A percentile compares a stretch with the other conserved stretches of the same genome.
These are phyloP conservation scores for Cryptoleucopteryx plumbea DNA, from an alignment of 2,113 vertebrate species.

Conservation along the genomic window DNA sequence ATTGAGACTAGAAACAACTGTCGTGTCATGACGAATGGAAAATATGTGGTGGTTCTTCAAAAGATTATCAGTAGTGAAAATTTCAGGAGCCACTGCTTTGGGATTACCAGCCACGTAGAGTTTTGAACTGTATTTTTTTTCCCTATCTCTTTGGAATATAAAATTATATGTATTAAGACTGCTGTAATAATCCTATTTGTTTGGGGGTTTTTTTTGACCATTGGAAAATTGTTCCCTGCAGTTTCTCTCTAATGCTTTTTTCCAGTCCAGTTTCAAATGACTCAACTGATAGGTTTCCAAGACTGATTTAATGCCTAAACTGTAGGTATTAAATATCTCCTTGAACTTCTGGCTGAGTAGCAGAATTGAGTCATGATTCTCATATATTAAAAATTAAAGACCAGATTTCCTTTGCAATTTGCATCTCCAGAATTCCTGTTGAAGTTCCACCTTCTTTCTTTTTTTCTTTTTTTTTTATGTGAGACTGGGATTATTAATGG, in stretches of 20 bases:
- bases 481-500: background rate
- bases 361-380: background rate
- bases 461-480: fast-evolving
- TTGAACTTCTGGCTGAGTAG: background rate
- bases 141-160: background rate
- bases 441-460: background rate
- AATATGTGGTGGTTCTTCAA: background rate
- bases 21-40: background rate
- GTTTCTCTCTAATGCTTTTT: background rate
- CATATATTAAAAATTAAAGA: slow-evolving; percentile 12
- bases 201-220: background rate
- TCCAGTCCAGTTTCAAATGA: background rate
- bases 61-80: background rate
- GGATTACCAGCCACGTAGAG: background rate
- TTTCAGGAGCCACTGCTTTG: background rate
- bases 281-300: background rate
- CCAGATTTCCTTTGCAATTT: background rate
- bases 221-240: background rate
- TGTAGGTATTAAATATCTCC: background rate
- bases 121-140: background rate
- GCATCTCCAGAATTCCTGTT: background rate
- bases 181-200: background rate
- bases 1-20: background rate
- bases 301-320: background rate
- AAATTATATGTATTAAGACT: background rate